These are phyloP conservation scores for Crotalus horridus DNA, from an alignment of 2,113 vertebrate species.

Conservation along the genomic window DNA sequence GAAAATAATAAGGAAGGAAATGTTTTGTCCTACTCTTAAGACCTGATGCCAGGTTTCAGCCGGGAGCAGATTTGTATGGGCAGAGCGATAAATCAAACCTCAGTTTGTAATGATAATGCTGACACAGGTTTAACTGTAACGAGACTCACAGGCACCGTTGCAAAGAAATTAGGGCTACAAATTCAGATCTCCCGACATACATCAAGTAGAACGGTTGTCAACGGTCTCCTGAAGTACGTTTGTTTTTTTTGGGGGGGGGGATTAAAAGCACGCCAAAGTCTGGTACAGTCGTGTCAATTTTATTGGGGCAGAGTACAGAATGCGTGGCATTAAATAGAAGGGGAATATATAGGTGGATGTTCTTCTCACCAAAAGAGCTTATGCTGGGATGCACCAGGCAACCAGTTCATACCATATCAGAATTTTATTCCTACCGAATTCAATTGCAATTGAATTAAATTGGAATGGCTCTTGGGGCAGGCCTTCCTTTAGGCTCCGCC, in stretches of 20 bases:
- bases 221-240: conserved; percentile 12
- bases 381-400: not conserved
- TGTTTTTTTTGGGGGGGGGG: not conserved
- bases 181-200: not conserved
- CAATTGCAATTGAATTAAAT: not conserved
- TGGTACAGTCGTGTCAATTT: not conserved
- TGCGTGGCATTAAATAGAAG: not conserved
- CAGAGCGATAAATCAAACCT: conserved; percentile 68
- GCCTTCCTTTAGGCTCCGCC: not conserved
- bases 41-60: conserved; percentile 60
- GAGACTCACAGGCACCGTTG: conserved; percentile 51
- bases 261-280: not conserved
- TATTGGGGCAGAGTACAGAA: not conserved
- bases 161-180: conserved; percentile 41
- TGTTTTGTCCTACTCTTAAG: conserved; percentile 46
- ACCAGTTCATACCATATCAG: not conserved
- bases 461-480: not conserved
- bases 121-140: conserved; percentile 67
- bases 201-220: not conserved
- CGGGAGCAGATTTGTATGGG: conserved; percentile 62
- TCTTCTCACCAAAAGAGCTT: not conserved
- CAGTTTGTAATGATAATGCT: conserved; percentile 65
- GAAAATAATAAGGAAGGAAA: conserved; percentile 37
- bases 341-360: not conserved
- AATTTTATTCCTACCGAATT: not conserved